Percentiles rank a stretch among this genome's conserved stretches.
These are phyloP conservation scores for Sarcoramphus papa DNA, from an alignment of 2,797 vertebrate species.

Conservation along the genomic window DNA sequence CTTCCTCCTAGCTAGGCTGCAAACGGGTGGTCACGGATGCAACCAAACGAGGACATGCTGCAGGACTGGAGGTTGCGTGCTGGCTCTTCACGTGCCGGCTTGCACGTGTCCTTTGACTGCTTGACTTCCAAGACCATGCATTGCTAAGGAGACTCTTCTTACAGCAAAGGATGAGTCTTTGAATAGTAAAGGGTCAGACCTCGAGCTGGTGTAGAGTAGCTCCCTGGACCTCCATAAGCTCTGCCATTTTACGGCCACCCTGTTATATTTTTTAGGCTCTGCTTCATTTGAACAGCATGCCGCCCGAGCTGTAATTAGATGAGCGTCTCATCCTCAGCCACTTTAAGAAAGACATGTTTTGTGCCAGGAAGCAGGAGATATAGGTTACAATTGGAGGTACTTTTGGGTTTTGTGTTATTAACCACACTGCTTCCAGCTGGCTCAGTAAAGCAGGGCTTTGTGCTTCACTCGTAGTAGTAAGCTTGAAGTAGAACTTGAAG, in stretches of 20 bases:
- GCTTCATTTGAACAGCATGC: background rate
- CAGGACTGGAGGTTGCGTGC: background rate
- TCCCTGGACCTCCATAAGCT: background rate
- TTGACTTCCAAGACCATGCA: background rate
- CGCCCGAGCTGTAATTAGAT: background rate
- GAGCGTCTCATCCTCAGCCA: background rate
- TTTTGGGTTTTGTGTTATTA: background rate
- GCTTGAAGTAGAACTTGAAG: too few species aligned
- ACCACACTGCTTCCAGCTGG: background rate
- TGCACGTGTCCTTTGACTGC: background rate
- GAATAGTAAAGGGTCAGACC: background rate
- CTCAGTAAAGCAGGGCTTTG: background rate
- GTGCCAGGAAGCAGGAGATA: background rate
- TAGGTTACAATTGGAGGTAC: background rate
- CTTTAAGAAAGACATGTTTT: background rate
- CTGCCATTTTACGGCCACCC: background rate
- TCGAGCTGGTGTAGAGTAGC: background rate
- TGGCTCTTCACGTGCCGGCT: background rate
- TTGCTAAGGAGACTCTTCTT: background rate
- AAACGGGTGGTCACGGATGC: background rate
- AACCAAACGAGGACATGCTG: fast-evolving
- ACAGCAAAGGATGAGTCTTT: background rate
- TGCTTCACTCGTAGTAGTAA: too few species aligned
- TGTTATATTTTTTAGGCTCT: background rate
- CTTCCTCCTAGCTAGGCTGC: background rate